Conservation (phyloP, 2,888 invertebrate species). For the Eustalomyia histrio region DNA sequence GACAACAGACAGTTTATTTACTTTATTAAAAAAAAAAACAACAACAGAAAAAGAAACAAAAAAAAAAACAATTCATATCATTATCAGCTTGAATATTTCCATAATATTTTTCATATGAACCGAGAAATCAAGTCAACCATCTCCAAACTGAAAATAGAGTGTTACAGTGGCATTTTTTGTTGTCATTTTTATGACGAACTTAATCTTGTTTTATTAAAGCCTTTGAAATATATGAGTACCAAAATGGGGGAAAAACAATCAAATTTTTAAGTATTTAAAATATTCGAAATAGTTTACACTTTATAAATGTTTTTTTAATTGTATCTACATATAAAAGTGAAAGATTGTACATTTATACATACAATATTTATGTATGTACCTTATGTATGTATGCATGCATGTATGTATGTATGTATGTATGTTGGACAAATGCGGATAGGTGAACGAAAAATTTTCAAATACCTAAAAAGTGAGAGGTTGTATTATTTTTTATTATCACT, state of each 20-base stretch:
- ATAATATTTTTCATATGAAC: constrained; percentile 35
- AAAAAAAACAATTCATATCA: background rate
- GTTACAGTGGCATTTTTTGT: constrained; percentile 38
- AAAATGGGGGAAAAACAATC: background rate
- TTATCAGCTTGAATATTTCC: constrained; percentile 36
- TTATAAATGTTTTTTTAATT: background rate
- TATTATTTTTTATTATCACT: background rate
- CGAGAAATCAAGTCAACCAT: constrained; percentile 41
- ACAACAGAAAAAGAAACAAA: background rate
- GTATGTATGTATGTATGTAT: background rate
- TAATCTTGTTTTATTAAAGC: constrained; percentile 30
- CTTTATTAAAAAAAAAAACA: background rate
- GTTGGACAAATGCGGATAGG: background rate
- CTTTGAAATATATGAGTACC: background rate
- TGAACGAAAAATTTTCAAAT: background rate
- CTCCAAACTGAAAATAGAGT: constrained; percentile 5
- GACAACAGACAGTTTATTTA: constrained; percentile 8
- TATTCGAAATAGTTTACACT: background rate
- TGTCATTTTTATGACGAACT: constrained; percentile 40
- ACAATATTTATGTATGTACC: background rate
- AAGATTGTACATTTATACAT: background rate
- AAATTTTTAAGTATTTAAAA: background rate
- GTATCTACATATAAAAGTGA: background rate
- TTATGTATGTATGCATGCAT: no score
- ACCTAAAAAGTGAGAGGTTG: background rate